Conservation (phyloP, 2,113 vertebrate genomes). For the Castor canadensis region DNA sequence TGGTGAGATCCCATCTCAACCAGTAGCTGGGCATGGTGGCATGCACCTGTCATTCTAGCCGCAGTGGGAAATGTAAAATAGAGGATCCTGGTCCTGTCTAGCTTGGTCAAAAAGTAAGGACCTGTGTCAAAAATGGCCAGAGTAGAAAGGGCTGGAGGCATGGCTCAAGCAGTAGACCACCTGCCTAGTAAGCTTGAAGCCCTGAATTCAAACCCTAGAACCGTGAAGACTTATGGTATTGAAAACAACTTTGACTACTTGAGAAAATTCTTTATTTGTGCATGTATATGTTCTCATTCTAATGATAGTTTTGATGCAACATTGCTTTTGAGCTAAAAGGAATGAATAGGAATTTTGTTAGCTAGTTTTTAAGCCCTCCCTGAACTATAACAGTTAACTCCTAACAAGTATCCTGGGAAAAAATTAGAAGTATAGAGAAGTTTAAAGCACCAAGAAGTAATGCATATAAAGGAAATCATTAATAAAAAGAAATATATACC, state of each 20-base stretch:
- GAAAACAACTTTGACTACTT: constrained; percentile 15
- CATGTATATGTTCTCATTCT: not conserved
- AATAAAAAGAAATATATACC: not conserved
- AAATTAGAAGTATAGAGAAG: not conserved
- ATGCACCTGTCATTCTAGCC: no score
- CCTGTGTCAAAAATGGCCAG: no score
- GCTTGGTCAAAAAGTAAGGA: no score
- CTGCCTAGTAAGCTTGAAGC: no score
- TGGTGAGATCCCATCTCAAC: no score
- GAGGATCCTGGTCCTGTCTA: no score
- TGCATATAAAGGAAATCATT: not conserved
- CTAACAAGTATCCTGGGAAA: not conserved
- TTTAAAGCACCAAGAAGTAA: not conserved
- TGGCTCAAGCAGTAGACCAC: no score
- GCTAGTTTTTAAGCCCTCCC: not conserved
- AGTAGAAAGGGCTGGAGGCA: no score
- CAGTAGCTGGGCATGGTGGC: no score
- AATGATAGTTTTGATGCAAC: not conserved
- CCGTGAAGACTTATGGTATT: not conserved
- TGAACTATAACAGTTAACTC: not conserved
- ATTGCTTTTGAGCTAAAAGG: constrained; percentile 22
- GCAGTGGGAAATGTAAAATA: no score
- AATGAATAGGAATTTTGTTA: not conserved
- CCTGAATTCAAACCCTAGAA: no score
- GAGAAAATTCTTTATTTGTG: constrained; percentile 1